phyloP scores from a whole-genome alignment of 2,888 invertebrate genomes.

The Eumacrocentrus americanus region DNA sequence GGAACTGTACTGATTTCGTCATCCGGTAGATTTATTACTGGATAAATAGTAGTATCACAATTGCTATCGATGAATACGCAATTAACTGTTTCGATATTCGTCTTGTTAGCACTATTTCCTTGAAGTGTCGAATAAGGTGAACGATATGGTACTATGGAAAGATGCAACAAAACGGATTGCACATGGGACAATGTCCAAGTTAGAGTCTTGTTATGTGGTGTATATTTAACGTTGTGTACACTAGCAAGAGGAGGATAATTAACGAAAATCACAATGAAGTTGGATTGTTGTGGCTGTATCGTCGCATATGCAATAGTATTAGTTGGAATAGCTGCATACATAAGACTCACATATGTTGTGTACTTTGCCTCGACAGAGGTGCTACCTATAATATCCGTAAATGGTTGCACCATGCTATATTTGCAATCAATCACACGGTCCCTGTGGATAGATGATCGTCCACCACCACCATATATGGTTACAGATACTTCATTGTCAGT shows the following conservation, averaged over 20 bases:
- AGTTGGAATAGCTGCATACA: neutral
- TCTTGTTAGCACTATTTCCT: neutral
- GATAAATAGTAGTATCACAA: neutral
- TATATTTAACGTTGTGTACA: neutral
- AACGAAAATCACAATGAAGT: neutral
- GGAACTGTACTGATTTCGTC: neutral
- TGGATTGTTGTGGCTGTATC: neutral
- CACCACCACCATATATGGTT: neutral
- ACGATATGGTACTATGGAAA: neutral
- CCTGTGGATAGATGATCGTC: neutral
- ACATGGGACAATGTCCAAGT: neutral
- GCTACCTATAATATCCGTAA: neutral
- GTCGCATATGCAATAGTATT: neutral
- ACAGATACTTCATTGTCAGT: neutral
- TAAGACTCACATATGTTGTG: neutral
- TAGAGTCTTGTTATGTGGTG: neutral
- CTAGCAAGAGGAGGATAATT: neutral
- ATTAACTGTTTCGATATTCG: neutral
- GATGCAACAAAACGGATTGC: neutral
- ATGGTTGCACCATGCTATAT: neutral
- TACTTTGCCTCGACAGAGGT: neutral
- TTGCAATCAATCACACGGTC: neutral
- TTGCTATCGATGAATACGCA: neutral
- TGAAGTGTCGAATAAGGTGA: neutral
- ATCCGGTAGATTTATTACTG: neutral